Conservation (phyloP, 2,797 vertebrate genomes). For the Darevskia mixta region DNA sequence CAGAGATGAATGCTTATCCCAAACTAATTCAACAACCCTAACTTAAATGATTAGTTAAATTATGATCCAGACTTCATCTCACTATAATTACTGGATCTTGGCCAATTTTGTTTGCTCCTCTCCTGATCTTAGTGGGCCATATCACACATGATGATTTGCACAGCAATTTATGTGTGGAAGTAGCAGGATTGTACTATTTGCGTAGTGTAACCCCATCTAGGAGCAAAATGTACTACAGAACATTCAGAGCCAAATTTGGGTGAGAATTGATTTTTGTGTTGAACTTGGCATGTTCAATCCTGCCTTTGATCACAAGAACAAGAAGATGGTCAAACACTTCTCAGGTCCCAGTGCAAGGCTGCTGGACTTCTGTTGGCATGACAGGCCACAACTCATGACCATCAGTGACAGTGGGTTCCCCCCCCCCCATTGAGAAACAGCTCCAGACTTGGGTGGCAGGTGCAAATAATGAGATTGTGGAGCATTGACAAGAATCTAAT, state of each 20-base stretch:
- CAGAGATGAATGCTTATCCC: constrained; percentile 55
- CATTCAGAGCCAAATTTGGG: neutral
- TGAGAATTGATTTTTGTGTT: neutral
- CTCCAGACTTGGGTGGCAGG: constrained; percentile 45
- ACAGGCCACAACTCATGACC: no score
- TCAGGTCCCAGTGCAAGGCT: neutral
- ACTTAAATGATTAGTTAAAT: constrained; percentile 22
- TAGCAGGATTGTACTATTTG: neutral
- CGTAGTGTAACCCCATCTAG: neutral
- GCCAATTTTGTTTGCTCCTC: constrained; percentile 4
- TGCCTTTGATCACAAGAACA: neutral
- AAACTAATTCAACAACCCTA: constrained; percentile 50
- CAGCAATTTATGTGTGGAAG: neutral
- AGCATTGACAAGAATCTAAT: neutral
- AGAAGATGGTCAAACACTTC: neutral
- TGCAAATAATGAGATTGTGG: constrained; percentile 43
- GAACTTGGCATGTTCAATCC: neutral
- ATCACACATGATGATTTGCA: neutral
- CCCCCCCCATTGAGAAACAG: no score
- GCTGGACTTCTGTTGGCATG: neutral
- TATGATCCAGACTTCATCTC: neutral
- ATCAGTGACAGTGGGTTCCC: neutral
- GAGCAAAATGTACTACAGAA: neutral
- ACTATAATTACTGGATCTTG: neutral
- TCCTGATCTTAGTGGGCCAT: neutral